Evolutionary conservation across 2,797 vertebrate species (phyloP).

Genomic region (Sebastes nivosus): DNA sequence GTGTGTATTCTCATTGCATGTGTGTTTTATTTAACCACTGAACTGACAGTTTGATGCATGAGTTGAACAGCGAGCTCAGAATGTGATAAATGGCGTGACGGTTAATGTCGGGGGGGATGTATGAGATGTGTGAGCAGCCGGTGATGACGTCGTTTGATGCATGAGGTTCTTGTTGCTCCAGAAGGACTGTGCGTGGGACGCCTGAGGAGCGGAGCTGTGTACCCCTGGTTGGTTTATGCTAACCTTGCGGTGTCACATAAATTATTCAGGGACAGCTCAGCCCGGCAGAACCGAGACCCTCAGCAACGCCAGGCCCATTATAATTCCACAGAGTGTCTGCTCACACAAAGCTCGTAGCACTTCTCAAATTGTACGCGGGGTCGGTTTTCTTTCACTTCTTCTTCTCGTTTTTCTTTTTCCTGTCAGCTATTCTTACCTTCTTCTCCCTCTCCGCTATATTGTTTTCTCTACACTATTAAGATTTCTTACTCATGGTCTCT

Average conservation of each 20-base stretch:
- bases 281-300: conserved; percentile 58
- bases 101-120: not conserved
- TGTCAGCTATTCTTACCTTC: not conserved
- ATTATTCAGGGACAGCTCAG: conserved; percentile 62
- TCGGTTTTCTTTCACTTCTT: not conserved
- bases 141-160: conserved; percentile 14
- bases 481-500: not conserved
- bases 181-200: not conserved
- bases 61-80: not conserved
- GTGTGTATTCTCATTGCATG: not conserved
- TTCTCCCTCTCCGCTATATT: not conserved
- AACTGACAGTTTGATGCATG: conserved; percentile 15
- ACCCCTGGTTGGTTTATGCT: conserved; percentile 33
- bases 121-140: not conserved
- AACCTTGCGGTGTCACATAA: conserved; percentile 64
- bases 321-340: conserved; percentile 28
- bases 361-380: not conserved
- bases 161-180: conserved; percentile 6
- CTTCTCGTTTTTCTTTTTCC: not conserved
- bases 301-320: conserved; percentile 44
- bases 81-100: not conserved
- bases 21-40: not conserved
- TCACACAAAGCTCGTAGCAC: not conserved
- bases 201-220: conserved; percentile 15
- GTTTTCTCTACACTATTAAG: not conserved